These are phyloP conservation scores for Saccopteryx leptura DNA, from an alignment of 2,113 vertebrate genomes.

Conservation along the genomic window DNA sequence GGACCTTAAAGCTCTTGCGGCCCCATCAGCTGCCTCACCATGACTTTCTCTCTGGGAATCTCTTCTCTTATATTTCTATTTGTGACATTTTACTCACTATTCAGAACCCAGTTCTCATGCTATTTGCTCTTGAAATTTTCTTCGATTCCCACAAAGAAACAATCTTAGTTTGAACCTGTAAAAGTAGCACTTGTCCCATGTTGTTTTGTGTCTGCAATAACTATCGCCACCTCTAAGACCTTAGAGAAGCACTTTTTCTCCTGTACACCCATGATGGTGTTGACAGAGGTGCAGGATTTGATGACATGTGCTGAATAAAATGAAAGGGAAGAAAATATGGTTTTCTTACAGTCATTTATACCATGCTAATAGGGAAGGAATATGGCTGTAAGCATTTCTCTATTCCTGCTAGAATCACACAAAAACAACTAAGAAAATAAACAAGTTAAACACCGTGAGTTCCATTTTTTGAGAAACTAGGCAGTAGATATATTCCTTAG, in stretches of 20 bases:
- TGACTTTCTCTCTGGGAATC: neutral
- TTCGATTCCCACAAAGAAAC: neutral
- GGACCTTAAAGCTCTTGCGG: rapidly evolving
- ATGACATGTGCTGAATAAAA: neutral
- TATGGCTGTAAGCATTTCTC: neutral
- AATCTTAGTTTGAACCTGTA: neutral
- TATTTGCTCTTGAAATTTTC: neutral
- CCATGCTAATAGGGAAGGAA: neutral
- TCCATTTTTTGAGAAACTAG: neutral
- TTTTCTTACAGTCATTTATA: neutral
- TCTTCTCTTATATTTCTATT: neutral
- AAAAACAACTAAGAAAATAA: neutral
- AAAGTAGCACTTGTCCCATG: neutral
- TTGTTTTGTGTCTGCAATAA: neutral
- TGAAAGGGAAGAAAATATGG: neutral
- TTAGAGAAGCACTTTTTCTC: neutral
- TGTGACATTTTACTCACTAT: neutral
- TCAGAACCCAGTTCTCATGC: neutral
- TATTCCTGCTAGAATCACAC: neutral
- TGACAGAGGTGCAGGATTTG: neutral
- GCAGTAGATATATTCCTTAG: too few relatives aligned
- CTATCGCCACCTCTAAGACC: neutral
- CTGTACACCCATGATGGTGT: neutral
- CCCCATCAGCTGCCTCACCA: neutral
- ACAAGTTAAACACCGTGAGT: neutral